These are phyloP conservation scores for Zonitis immaculata DNA, from an alignment of 2,888 invertebrate species.

Conservation along the genomic window DNA sequence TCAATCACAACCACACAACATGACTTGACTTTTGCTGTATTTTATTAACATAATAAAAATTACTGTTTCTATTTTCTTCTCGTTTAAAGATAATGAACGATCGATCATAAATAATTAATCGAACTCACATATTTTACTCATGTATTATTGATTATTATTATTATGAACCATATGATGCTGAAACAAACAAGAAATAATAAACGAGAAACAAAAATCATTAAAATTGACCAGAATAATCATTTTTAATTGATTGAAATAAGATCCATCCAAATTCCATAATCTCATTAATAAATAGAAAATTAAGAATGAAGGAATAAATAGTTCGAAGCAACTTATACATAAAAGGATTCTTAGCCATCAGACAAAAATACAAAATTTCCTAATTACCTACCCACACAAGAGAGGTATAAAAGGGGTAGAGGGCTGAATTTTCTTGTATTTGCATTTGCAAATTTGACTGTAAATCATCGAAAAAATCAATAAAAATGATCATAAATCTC, in stretches of 20 bases:
- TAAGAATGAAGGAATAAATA: no score
- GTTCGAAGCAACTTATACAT: no score
- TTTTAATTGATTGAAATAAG: slow-evolving; percentile 40
- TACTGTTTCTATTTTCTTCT: neutral
- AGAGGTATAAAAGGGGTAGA: neutral
- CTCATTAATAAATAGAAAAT: neutral
- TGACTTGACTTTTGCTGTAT: neutral
- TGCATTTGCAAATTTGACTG: no score
- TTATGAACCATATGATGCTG: slow-evolving; percentile 40
- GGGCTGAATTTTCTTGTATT: no score
- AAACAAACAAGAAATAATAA: slow-evolving; percentile 20
- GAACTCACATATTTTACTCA: slow-evolving; percentile 30
- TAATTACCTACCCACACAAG: no score
- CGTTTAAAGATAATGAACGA: slow-evolving; percentile 39
- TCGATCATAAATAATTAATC: slow-evolving; percentile 48
- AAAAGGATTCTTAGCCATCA: no score
- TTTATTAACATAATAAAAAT: neutral
- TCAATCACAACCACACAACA: neutral
- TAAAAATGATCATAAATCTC: neutral
- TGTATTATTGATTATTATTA: slow-evolving; percentile 43
- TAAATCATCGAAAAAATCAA: neutral
- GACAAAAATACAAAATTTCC: no score
- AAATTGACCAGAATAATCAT: slow-evolving; percentile 36
- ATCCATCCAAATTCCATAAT: slow-evolving; percentile 35
- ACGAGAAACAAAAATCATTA: neutral